A percentile compares a stretch with the other conserved stretches of the same genome.
These are phyloP conservation scores for Etheostoma spectabile DNA, from an alignment of 2,113 vertebrate genomes.

Conservation along the genomic window DNA sequence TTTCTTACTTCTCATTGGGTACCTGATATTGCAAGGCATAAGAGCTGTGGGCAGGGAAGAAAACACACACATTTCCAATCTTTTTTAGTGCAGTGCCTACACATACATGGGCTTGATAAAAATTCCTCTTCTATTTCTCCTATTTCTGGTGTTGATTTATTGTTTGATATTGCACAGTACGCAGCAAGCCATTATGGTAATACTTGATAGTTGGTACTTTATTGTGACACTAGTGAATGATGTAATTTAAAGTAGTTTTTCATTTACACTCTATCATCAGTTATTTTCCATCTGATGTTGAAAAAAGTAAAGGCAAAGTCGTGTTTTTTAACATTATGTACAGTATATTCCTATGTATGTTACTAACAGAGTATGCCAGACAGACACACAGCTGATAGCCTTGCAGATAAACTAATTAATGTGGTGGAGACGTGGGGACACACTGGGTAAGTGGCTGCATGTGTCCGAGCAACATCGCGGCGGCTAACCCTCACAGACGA, in stretches of 20 bases:
- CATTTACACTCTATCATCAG: no score
- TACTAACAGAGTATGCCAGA: no score
- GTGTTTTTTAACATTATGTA: no score
- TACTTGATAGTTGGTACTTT: not conserved
- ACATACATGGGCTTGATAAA: not conserved
- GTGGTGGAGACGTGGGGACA: no score
- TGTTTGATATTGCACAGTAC: not conserved
- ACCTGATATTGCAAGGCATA: not conserved
- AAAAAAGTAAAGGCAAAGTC: no score
- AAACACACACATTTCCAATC: not conserved
- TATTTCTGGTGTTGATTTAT: not conserved
- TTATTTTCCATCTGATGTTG: no score
- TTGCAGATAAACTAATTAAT: no score
- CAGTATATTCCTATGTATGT: no score
- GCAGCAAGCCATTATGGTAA: not conserved
- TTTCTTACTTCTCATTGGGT: not conserved
- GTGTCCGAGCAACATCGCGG: no score
- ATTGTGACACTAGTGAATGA: not conserved
- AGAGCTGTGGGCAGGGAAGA: not conserved
- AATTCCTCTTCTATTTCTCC: not conserved
- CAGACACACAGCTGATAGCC: no score
- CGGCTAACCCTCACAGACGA: no score
- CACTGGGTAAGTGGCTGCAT: no score
- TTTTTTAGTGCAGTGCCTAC: not conserved
- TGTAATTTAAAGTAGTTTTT: not conserved